Conservation (phyloP, 2,888 invertebrate genomes). For the Lasioglossum lativentre region DNA sequence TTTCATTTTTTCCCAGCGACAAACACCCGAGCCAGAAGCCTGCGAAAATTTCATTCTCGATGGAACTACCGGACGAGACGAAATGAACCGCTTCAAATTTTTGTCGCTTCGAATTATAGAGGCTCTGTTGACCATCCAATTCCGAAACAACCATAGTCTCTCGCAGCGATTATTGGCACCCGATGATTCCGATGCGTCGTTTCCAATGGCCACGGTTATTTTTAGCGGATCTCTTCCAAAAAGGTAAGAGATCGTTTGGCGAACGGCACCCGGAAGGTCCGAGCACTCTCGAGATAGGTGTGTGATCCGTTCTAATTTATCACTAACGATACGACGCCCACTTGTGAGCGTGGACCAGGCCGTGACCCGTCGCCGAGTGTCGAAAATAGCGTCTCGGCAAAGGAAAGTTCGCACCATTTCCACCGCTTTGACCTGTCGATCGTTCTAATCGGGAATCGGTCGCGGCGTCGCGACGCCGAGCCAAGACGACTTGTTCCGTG, state of each 20-base stretch:
- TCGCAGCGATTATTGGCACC: constrained; percentile 72
- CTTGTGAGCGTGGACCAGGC: constrained; percentile 35
- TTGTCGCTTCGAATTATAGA: background rate
- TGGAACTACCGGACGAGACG: background rate
- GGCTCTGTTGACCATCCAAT: background rate
- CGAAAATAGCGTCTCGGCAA: constrained; percentile 45
- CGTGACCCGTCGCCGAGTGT: constrained; percentile 24
- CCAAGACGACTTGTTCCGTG: background rate
- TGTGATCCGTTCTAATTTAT: constrained; percentile 82
- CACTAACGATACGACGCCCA: constrained; percentile 75
- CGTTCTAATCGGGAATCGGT: constrained; percentile 13
- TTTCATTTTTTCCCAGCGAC: background rate
- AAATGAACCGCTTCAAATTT: background rate
- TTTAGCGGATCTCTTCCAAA: constrained; percentile 80
- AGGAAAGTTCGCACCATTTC: background rate
- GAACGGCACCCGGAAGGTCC: constrained; percentile 81
- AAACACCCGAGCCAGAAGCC: background rate
- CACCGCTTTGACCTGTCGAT: constrained; percentile 33
- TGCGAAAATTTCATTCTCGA: background rate
- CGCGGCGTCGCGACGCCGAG: background rate
- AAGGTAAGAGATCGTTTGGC: constrained; percentile 80
- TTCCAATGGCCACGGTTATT: constrained; percentile 74
- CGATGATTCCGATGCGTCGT: constrained; percentile 65
- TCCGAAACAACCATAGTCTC: background rate
- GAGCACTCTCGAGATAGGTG: constrained; percentile 75